Conservation (phyloP, 2,888 invertebrate species). For the Ashinkailepas kermadecensis region DNA sequence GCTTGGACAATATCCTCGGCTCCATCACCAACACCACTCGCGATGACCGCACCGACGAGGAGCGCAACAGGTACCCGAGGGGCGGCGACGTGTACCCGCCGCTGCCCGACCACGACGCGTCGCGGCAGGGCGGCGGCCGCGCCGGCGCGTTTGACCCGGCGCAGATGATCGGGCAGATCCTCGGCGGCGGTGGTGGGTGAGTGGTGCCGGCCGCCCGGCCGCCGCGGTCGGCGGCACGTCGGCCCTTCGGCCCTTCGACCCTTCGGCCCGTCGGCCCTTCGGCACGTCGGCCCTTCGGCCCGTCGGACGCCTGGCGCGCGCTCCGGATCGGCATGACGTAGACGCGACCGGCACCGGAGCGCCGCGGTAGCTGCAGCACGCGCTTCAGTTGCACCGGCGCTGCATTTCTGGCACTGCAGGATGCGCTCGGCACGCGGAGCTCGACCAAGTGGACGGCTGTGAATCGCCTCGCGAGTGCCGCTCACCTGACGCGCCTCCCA, state of each 20-base stretch:
- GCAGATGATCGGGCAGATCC: neutral
- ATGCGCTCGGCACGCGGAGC: too few species aligned
- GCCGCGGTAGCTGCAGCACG: neutral
- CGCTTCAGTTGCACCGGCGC: neutral
- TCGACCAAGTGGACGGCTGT: too few species aligned
- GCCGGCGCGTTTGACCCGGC: neutral
- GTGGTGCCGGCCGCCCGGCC: neutral
- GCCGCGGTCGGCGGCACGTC: neutral
- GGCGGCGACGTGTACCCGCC: neutral
- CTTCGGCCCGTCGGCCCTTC: neutral
- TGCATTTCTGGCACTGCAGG: too few species aligned
- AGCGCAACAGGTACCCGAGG: conserved; percentile 11
- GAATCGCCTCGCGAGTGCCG: too few species aligned
- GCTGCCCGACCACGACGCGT: neutral
- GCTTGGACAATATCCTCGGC: conserved; percentile 13
- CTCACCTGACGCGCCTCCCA: too few species aligned
- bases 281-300: neutral
- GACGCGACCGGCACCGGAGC: neutral
- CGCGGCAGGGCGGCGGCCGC: neutral
- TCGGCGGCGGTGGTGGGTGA: neutral
- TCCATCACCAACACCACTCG: conserved; percentile 14
- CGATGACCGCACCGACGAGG: neutral
- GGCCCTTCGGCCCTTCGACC: neutral
- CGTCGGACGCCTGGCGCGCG: neutral
- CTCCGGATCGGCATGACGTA: neutral